Base-by-base conservation (phyloP, 2,113 vertebrate genomes). In the Haemorhous mexicanus region DNA sequence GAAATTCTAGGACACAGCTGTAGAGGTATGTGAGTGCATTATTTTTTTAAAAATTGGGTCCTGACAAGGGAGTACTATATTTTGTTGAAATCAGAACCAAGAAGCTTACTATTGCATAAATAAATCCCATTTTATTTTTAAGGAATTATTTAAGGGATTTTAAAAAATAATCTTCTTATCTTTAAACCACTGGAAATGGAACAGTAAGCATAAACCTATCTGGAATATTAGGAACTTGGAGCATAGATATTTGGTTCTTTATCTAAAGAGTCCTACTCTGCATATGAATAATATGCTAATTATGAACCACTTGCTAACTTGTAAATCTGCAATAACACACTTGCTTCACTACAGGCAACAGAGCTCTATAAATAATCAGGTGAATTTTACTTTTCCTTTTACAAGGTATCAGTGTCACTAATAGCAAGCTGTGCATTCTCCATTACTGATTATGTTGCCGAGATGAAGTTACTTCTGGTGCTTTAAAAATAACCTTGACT, bases 401-500 rank as follows among this genome's bases (percentile, higher is more conserved):
- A 74, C 72, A 67, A 92, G 77, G 21, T 79, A 94, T 85, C 93
- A 75, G 75, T 93, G 88, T 90, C 91, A 92, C 69, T 92, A 96
- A 95, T 82, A 95, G 88, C 90, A 96, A 93, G 90, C 85, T 95
- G 85, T 90, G 75, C 47, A 26, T 92, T 92, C 93, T 78, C 1
- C 2, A 75, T 75, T 44, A 74, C 73, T 0, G 3, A 52, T 94
- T 92, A 58, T 56, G 69, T 55, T 89, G 55, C 70, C 6, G 6
- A 3, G 39, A 95, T 95, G 89, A 95, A 91, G 75, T 93, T 96
- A 63, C 93, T 92, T 80, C 64, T 93, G 59, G 44, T 88, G 84
- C 74, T 95, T 92, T 93, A 87, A 94, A 94, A 96, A 95, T 94
- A 95, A 88, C 88, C 88, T 83, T 83, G 90, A 73, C 67, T 70